These are phyloP conservation scores for Gopherus evgoodei DNA, from an alignment of 2,113 vertebrate species.

Conservation along the genomic window DNA sequence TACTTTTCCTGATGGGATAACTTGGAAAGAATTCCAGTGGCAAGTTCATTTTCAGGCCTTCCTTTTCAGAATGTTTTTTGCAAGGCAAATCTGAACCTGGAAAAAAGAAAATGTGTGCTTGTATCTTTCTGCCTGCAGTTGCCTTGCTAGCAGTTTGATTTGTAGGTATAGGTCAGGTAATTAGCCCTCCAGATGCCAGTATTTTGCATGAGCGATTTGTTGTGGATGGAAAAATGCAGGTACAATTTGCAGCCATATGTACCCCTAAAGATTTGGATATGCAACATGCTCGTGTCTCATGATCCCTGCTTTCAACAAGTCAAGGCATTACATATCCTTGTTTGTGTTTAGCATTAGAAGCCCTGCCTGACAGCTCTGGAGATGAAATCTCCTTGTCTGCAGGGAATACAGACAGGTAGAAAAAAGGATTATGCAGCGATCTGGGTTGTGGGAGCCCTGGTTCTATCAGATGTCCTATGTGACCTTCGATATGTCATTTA, in stretches of 20 bases:
- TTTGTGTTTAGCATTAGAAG: not conserved
- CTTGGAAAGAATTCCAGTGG: not conserved
- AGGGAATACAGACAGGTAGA: not conserved
- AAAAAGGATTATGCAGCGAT: constrained; percentile 40
- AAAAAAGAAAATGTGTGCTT: not conserved
- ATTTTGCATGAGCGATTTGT: not conserved
- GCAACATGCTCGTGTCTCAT: rapidly evolving
- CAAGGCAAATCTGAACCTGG: constrained; percentile 20
- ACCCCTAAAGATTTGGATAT: not conserved
- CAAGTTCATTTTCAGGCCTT: constrained; percentile 26
- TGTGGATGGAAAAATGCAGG: rapidly evolving
- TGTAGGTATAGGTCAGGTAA: not conserved
- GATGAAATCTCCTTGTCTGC: not conserved
- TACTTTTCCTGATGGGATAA: not conserved
- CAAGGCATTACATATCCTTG: not conserved
- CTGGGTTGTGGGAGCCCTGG: constrained; percentile 34
- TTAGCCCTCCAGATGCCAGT: not conserved
- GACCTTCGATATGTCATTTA: constrained; percentile 71
- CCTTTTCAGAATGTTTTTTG: constrained; percentile 39
- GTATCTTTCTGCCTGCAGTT: constrained; percentile 37
- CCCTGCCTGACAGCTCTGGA: rapidly evolving
- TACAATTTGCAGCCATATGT: not conserved
- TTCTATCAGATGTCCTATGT: constrained; percentile 5
- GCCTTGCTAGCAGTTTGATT: not conserved
- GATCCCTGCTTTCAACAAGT: too few relatives aligned